Evolutionary conservation across 2,113 vertebrate species (phyloP).

Genomic region (Mugil cephalus): DNA sequence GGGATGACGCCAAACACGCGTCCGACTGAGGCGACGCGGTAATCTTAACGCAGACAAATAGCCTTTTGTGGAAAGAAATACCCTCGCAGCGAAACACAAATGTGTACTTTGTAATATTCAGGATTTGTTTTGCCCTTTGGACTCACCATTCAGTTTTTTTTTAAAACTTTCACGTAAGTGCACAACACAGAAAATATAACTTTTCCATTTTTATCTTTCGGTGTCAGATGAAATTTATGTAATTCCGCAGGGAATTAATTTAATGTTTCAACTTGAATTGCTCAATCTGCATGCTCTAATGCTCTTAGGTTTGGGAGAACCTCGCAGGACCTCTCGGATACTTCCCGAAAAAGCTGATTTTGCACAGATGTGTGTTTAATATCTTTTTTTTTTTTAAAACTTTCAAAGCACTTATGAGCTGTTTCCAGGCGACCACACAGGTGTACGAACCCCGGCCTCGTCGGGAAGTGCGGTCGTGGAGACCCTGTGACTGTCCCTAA

Average conservation of each 20-base stretch:
- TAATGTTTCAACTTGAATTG: not conserved
- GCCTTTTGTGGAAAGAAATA: conserved; percentile 38
- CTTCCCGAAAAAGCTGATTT: not conserved
- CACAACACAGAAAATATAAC: not conserved
- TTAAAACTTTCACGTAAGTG: conserved; percentile 2
- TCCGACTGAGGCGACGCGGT: conserved; percentile 32
- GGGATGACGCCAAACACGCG: conserved; percentile 48
- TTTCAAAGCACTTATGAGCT: not conserved
- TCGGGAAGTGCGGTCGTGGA: too few relatives aligned
- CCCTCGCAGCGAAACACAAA: not conserved
- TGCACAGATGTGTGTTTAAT: not conserved
- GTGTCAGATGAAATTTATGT: not conserved
- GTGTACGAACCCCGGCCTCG: too few relatives aligned
- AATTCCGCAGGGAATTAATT: not conserved
- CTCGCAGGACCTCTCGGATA: not conserved
- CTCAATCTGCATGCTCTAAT: not conserved
- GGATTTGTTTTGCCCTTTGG: not conserved
- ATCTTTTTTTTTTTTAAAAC: not conserved
- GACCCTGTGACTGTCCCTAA: conserved; percentile 53
- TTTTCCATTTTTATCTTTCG: not conserved
- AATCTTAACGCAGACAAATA: conserved; percentile 50
- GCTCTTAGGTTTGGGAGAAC: not conserved
- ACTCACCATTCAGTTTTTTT: not conserved
- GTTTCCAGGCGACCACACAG: conserved; percentile 27
- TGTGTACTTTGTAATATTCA: conserved; percentile 8